Conservation (phyloP, 2,113 vertebrate genomes). For the Amia ocellicauda region DNA sequence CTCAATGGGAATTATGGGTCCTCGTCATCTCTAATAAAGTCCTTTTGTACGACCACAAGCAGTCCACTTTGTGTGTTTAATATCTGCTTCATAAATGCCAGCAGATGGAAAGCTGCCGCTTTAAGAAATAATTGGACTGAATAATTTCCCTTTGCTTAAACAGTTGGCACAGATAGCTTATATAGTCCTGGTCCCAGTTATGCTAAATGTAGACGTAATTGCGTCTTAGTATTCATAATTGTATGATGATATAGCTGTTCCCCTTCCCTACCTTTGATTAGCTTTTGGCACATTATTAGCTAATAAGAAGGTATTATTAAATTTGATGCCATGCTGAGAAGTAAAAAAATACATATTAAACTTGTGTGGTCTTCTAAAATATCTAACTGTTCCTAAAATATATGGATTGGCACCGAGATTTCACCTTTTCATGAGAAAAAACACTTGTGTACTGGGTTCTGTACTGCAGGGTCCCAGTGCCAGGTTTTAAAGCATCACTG, state of each 20-base stretch:
- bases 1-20: background rate
- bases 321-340: constrained; percentile 20
- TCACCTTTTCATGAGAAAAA: constrained; percentile 27
- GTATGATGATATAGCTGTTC: constrained; percentile 23
- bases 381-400: constrained; percentile 15
- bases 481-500: constrained; percentile 20
- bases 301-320: constrained; percentile 23
- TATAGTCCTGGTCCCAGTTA: constrained; percentile 24
- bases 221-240: constrained; percentile 20
- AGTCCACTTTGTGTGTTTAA: constrained; percentile 7
- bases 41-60: constrained; percentile 3
- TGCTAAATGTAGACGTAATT: constrained; percentile 24
- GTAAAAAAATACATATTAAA: background rate
- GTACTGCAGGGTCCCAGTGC: constrained; percentile 22
- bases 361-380: constrained; percentile 20
- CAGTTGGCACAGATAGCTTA: constrained; percentile 26
- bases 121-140: constrained; percentile 39
- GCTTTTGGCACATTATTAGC: constrained; percentile 34
- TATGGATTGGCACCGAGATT: constrained; percentile 23
- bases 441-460: constrained; percentile 15
- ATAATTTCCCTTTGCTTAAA: constrained; percentile 35
- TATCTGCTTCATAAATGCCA: constrained; percentile 19
- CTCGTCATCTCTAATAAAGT: background rate
- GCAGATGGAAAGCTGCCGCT: constrained; percentile 29
- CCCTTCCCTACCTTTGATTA: constrained; percentile 31